These are phyloP conservation scores for Paramormyrops hopkinsi DNA, from an alignment of 2,797 vertebrate genomes.

Conservation along the genomic window DNA sequence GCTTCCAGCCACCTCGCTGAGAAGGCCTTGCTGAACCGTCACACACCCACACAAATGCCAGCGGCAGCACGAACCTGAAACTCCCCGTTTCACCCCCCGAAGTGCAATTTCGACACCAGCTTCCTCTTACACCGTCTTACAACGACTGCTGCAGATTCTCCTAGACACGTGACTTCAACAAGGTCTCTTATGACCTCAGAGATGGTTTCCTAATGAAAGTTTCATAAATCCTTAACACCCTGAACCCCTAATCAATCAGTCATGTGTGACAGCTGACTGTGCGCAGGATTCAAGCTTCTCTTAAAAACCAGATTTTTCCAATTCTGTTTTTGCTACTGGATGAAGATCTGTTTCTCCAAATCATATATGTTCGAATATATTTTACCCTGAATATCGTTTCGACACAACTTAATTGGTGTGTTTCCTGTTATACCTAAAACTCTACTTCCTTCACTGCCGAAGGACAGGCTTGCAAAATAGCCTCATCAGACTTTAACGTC, in stretches of 20 bases:
- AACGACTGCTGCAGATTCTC: conserved; percentile 29
- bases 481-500: conserved; percentile 41
- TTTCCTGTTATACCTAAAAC: background rate
- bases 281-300: background rate
- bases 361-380: background rate
- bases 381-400: background rate
- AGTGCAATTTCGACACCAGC: conserved; percentile 5
- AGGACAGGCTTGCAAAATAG: conserved; percentile 16
- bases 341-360: background rate
- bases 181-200: conserved; percentile 26
- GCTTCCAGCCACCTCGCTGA: background rate
- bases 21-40: background rate
- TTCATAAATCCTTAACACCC: background rate
- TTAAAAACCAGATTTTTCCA: background rate
- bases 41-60: conserved; percentile 17
- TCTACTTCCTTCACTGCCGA: background rate
- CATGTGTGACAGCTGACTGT: background rate
- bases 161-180: conserved; percentile 27
- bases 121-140: background rate
- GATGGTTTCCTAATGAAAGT: background rate
- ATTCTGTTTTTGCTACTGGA: background rate
- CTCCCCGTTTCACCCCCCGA: conserved; percentile 12
- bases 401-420: background rate
- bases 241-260: background rate
- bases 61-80: conserved; percentile 14